Evolutionary conservation across 2,888 invertebrate species (phyloP), one percentile per base, ranked within the genome.

Genomic region (Tetheella fluctuosa): DNA sequence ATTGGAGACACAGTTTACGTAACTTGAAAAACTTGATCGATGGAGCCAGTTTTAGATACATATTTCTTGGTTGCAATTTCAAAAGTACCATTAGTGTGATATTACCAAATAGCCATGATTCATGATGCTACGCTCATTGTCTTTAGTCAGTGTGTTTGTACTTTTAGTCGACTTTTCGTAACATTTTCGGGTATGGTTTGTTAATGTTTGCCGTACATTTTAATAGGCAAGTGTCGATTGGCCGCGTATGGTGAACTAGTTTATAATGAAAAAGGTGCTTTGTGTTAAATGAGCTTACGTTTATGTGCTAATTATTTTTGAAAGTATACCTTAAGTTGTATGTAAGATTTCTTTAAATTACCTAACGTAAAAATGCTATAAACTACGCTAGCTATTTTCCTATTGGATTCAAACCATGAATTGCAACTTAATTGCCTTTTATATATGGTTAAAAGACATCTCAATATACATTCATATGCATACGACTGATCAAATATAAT

Each of bases 91-190:
- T 86, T 87, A 88, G 84, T 74, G 69, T 71, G 70, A 10, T 75
- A 77, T 90, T 89, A 83, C 86, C 80, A 84, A 88, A 89, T 80
- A 72, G 48, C 70, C 74, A 80, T 89, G 89, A 89, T 83, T 89
- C 88, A 89, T 83, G 69, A 78, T 74, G 75, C 64, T 71, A 71
- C 77, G 73, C 75, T 85, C 80, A 85, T 86, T 86, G 84, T 86
- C 80, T 85, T 65, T 72, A 63, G 65, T 64, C 64, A 70, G 73
- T 80, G 74, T 78, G 74, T 69, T 71, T 75, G 69, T 65, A 72
- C 76, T 71, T 65, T 68, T 60, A 52, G 60, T 57, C n/a, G 30
- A 58, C 65, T 77, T 72, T 76, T 79, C 23, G 60, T 61, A 63
- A 58, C 54, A 61, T 65, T 67, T 62, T 53, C 52, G 23, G 23